Evolutionary conservation across 1,140 invertebrate species (phyloP).

Genomic region (Batillaria attramentaria): DNA sequence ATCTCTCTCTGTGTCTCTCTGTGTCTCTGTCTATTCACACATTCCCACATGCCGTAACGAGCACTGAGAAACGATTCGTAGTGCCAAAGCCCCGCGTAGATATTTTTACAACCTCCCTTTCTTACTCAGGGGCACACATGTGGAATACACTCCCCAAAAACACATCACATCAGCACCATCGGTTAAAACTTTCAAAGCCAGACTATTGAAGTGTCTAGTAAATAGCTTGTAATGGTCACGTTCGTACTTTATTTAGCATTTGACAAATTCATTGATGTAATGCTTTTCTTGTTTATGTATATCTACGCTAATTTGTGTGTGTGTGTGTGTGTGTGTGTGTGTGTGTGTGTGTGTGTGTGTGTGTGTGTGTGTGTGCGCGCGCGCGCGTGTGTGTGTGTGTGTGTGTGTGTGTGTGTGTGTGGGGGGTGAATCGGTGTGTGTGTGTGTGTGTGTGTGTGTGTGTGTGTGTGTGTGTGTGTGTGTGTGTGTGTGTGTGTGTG

Average conservation of each 20-base stretch:
- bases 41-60: no score
- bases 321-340: conserved; percentile 4
- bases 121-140: no score
- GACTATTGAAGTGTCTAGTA: no score
- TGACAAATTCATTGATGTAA: no score
- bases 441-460: background rate
- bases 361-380: background rate
- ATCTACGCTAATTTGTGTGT: background rate
- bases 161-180: no score
- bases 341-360: conserved; percentile 13
- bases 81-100: no score
- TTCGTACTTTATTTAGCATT: no score
- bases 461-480: background rate
- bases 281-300: no score
- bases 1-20: background rate
- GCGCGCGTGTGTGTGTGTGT: conserved; percentile 9
- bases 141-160: background rate
- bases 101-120: no score
- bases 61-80: no score
- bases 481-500: background rate
- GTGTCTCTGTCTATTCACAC: background rate
- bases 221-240: no score
- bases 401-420: background rate
- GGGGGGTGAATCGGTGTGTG: background rate
- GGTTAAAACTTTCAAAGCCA: no score